Evolutionary conservation across 23 tunicate genomes (phyloP).

Genomic region (Oikopleura albicans): DNA sequence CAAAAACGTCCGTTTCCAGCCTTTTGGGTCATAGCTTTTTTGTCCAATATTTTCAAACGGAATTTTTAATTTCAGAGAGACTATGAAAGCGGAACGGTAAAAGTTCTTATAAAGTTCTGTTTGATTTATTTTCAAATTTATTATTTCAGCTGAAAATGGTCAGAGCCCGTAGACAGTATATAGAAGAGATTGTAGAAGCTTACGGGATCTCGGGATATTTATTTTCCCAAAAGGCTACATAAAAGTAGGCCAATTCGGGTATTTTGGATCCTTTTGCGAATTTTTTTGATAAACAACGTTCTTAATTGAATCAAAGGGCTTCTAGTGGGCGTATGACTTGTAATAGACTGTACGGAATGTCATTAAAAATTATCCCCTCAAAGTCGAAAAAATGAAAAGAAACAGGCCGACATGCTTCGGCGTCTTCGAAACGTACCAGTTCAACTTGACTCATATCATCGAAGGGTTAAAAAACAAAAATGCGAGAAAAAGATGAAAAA

Average conservation of each 20-base stretch:
- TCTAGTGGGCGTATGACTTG: too few relatives aligned
- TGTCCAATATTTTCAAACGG: too few relatives aligned
- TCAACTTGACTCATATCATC: background rate
- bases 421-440: slow-evolving; percentile 6
- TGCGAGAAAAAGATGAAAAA: background rate
- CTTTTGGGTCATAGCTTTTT: too few relatives aligned
- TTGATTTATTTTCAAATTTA: too few relatives aligned
- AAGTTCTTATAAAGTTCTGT: too few relatives aligned
- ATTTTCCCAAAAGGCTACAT: background rate
- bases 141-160: slow-evolving; percentile 9
- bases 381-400: background rate
- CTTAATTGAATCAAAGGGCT: too few relatives aligned
- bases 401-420: background rate
- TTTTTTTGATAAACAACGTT: too few relatives aligned
- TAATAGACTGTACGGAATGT: too few relatives aligned
- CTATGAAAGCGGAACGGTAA: too few relatives aligned
- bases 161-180: background rate
- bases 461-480: background rate
- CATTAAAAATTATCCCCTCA: background rate
- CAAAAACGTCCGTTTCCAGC: too few relatives aligned
- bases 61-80: too few relatives aligned
- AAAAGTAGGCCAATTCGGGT: background rate
- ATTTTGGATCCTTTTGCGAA: too few relatives aligned
- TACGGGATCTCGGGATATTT: background rate
- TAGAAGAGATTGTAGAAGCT: background rate